Percentiles rank a stretch among this genome's conserved stretches.
Conservation (phyloP, 2,888 invertebrate genomes). For the Sipha maydis region DNA sequence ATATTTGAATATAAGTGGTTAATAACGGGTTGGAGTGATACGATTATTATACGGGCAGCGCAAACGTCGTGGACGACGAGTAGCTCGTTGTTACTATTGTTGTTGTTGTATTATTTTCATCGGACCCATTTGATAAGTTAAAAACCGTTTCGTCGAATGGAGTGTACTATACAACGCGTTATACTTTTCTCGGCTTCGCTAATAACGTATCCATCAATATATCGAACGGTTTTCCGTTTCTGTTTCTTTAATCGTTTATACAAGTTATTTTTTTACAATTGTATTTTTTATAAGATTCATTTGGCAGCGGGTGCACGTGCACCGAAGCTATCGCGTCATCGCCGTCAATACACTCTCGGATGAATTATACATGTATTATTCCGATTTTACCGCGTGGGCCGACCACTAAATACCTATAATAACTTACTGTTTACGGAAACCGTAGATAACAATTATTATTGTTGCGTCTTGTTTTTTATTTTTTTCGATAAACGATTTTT, state of each 20-base stretch:
- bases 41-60: background rate
- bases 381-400: conserved; percentile 16
- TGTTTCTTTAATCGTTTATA: background rate
- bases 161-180: background rate
- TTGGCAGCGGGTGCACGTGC: background rate
- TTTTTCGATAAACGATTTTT: conserved; percentile 13
- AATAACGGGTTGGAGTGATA: background rate
- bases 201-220: background rate
- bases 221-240: background rate
- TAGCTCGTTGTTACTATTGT: background rate
- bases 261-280: background rate
- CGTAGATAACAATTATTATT: background rate
- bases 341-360: background rate
- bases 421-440: conserved; percentile 2
- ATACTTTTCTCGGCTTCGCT: background rate
- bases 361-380: background rate
- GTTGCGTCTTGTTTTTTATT: background rate
- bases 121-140: background rate
- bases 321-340: background rate
- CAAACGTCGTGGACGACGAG: background rate
- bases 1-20: background rate
- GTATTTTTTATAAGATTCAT: background rate
- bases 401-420: conserved; percentile 25
- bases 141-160: background rate
- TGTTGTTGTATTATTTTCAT: background rate